These are phyloP conservation scores for Phorcus lineatus DNA, from an alignment of 2,888 invertebrate species.

Conservation along the genomic window DNA sequence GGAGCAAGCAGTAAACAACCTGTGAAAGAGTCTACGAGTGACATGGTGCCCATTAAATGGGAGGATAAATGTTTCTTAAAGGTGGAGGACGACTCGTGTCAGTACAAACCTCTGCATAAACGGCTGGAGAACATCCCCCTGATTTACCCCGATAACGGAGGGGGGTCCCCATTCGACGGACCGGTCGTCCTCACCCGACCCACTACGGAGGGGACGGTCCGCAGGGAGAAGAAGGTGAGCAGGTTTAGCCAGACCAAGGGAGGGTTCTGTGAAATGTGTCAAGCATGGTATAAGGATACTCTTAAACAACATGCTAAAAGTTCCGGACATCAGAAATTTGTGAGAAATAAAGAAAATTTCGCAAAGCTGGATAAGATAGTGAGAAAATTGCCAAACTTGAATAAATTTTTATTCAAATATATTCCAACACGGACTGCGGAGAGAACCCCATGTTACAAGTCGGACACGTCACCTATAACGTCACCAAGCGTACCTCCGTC, in stretches of 20 bases:
- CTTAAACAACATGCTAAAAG: constrained; percentile 25
- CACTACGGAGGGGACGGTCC: constrained; percentile 2
- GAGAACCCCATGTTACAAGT: neutral
- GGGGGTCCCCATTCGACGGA: constrained; percentile 29
- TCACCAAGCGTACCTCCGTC: neutral
- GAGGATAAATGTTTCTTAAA: constrained; percentile 29
- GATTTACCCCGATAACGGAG: constrained; percentile 25
- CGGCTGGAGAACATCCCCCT: constrained; percentile 24
- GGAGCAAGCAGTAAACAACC: neutral
- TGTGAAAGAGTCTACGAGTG: constrained; percentile 2
- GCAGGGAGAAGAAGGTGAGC: constrained; percentile 17
- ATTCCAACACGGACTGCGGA: neutral
- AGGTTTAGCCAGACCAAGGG: constrained; percentile 23
- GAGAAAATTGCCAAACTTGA: constrained; percentile 25
- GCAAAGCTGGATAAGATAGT: constrained; percentile 20
- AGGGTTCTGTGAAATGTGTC: constrained; percentile 35
- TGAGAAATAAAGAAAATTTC: constrained; percentile 29
- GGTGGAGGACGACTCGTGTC: constrained; percentile 26
- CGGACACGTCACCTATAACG: neutral
- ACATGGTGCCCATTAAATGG: constrained; percentile 21
- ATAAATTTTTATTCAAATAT: constrained; percentile 25
- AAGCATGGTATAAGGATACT: constrained; percentile 20
- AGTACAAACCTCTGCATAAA: constrained; percentile 30
- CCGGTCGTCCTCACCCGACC: constrained; percentile 10
- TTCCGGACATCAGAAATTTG: constrained; percentile 25